phyloP scores from a whole-genome alignment of 1,140 invertebrate species.

The Branchinecta lynchi region DNA sequence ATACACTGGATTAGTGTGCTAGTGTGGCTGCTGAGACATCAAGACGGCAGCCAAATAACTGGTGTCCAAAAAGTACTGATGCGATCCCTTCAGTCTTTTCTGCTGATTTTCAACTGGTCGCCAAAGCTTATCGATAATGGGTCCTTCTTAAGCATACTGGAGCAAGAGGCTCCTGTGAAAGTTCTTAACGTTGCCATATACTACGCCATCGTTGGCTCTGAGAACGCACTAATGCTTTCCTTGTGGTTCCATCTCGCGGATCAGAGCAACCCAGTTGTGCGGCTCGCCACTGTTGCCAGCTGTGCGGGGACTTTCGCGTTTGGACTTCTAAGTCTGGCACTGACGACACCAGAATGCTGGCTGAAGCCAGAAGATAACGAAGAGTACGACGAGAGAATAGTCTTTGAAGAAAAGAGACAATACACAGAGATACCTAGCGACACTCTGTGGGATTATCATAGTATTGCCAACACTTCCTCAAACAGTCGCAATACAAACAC shows the following conservation, averaged over 20 bases:
- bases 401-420: slow-evolving; percentile 12
- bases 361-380: not conserved
- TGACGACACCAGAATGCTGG: slow-evolving; percentile 17
- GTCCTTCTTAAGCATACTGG: not conserved
- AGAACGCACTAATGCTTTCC: slow-evolving; percentile 20
- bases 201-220: slow-evolving; percentile 19
- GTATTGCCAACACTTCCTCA: slow-evolving; percentile 19
- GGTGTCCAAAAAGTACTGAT: slow-evolving; percentile 1
- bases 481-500: slow-evolving; percentile 22
- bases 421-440: not conserved
- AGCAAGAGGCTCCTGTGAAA: not conserved
- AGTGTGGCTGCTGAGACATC: slow-evolving; percentile 18
- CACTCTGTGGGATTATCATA: slow-evolving; percentile 17
- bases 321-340: slow-evolving; percentile 18
- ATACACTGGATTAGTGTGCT: slow-evolving; percentile 19
- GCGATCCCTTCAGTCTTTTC: slow-evolving; percentile 16
- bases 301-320: slow-evolving; percentile 20
- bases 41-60: not conserved
- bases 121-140: slow-evolving; percentile 4
- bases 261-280: slow-evolving; percentile 14
- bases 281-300: slow-evolving; percentile 19
- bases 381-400: not conserved
- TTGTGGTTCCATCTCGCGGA: slow-evolving; percentile 20
- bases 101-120: slow-evolving; percentile 21
- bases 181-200: slow-evolving; percentile 18